These are phyloP conservation scores for Peromyscus maniculatus DNA, from an alignment of 2,113 vertebrate species.

Conservation along the genomic window DNA sequence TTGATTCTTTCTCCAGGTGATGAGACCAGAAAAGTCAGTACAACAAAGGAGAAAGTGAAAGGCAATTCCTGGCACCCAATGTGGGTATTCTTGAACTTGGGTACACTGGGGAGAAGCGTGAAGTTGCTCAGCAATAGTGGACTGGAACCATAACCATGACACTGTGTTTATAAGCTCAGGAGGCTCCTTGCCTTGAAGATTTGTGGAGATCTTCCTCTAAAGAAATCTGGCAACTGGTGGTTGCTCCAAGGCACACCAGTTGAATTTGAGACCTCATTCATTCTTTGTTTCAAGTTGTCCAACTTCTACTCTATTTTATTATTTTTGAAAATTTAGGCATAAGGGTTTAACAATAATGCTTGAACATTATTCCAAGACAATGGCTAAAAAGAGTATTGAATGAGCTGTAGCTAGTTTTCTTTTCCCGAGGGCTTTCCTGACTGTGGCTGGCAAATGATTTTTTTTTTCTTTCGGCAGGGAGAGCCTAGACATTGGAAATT, in stretches of 20 bases:
- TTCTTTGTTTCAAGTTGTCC: not conserved
- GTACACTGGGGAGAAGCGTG: not conserved
- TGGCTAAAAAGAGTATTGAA: not conserved
- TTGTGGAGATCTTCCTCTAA: constrained; percentile 1
- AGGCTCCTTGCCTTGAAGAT: not conserved
- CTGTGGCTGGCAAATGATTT: not conserved
- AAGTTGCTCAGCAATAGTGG: not conserved
- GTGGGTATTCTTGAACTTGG: not conserved
- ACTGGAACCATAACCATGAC: not conserved
- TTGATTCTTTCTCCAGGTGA: constrained; percentile 4
- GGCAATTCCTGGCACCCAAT: not conserved
- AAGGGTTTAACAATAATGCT: not conserved
- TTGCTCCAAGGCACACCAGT: not conserved
- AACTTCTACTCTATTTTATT: not conserved
- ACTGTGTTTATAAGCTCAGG: constrained; percentile 33
- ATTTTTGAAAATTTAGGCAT: constrained; percentile 50
- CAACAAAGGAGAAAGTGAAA: constrained; percentile 21
- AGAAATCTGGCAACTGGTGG: not conserved
- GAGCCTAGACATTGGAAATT: not conserved
- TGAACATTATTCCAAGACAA: not conserved
- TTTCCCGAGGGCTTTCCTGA: not conserved
- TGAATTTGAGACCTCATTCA: constrained; percentile 32
- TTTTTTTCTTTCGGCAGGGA: no score
- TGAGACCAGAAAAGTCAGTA: constrained; percentile 6
- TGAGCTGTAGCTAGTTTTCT: not conserved